Evolutionary conservation across 2,113 vertebrate genomes (phyloP).

Genomic region (Gymnogyps californianus): DNA sequence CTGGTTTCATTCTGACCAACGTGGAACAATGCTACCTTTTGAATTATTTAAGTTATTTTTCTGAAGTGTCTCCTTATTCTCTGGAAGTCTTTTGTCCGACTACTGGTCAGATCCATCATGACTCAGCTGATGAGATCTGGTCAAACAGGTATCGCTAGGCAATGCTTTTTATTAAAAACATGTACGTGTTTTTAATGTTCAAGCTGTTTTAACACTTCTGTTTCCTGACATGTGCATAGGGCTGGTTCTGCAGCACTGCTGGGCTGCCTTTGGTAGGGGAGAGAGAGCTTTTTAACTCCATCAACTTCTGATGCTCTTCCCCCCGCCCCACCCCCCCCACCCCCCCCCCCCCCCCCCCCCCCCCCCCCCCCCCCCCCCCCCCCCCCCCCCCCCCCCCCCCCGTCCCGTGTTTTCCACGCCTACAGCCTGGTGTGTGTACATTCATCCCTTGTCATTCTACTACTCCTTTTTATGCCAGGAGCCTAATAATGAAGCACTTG

Average conservation of each 20-base stretch:
- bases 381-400: too few relatives aligned
- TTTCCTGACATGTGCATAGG: neutral
- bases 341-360: too few relatives aligned
- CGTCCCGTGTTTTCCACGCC: neutral
- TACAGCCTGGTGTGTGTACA: neutral
- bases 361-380: too few relatives aligned
- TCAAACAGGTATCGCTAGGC: neutral
- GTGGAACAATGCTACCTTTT: neutral
- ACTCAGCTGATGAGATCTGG: neutral
- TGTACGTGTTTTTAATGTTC: accelerated
- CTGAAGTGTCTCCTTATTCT: neutral
- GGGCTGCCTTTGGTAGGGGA: neutral
- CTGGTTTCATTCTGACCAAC: neutral
- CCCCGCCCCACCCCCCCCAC: accelerated
- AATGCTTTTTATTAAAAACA: neutral
- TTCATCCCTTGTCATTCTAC: neutral
- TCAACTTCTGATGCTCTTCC: neutral
- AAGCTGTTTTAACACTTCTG: neutral
- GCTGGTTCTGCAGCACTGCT: neutral
- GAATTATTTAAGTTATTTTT: neutral
- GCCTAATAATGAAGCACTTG: neutral
- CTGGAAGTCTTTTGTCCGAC: neutral
- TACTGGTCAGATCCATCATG: neutral
- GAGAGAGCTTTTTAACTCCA: neutral
- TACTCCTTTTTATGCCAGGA: neutral